phyloP scores from a whole-genome alignment of 2,797 vertebrate species.

The Xiphorhynchus erythropygius region DNA sequence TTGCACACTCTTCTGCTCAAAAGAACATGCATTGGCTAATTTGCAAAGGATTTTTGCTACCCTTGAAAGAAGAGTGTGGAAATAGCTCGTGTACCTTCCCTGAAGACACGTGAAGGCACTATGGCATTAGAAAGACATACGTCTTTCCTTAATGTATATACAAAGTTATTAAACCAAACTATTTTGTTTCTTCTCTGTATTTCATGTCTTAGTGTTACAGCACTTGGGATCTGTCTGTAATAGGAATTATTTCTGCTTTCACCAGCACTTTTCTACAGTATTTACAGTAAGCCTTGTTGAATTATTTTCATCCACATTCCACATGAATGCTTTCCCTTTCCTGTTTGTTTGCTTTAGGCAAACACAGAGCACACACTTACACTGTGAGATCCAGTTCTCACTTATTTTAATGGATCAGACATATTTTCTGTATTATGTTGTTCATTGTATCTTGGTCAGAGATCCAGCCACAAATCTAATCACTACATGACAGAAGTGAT shows the following conservation, averaged over 20 bases:
- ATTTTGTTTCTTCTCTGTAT: background rate
- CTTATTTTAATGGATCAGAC: conserved; percentile 1
- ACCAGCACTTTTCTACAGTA: background rate
- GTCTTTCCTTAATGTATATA: background rate
- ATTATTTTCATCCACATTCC: conserved; percentile 36
- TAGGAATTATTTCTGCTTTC: conserved; percentile 7
- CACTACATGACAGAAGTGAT: background rate
- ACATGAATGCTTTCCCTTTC: background rate
- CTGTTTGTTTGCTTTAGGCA: conserved; percentile 19
- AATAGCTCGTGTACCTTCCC: background rate
- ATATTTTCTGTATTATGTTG: background rate
- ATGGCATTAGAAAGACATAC: background rate
- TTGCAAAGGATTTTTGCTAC: background rate
- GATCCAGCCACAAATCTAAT: background rate
- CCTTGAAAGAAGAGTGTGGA: background rate
- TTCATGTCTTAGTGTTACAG: background rate
- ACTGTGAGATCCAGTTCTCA: background rate
- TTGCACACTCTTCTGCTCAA: background rate
- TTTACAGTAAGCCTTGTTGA: conserved; percentile 8
- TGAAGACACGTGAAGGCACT: background rate
- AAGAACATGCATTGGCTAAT: background rate
- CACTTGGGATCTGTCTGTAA: background rate
- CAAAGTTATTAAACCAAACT: background rate
- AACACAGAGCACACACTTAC: background rate
- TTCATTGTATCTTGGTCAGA: background rate